Base-by-base conservation (phyloP, 2,888 invertebrate species). In the Polylopha cassiicola region DNA sequence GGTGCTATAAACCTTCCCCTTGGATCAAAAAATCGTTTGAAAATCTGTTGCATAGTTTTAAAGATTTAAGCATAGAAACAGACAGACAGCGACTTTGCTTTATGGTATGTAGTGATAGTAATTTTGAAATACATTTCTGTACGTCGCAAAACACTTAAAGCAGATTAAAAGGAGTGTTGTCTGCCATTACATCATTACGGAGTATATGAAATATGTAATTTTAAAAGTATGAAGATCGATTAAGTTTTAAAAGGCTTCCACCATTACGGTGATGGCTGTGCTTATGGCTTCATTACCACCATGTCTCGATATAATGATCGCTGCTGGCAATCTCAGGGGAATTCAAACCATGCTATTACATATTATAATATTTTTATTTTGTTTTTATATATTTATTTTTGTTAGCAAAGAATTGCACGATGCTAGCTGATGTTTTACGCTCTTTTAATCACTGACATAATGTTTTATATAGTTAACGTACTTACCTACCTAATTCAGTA, bases 171-270 rank as follows among this genome's bases (percentile, higher is more conserved):
- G 8, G 13, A 17, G 9, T 23, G 28, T 27, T 22, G 33, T 30
- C 13, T 30, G 13, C 18, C 31, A 10, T 7, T 22, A 6, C 26
- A 10, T 21, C 21, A 22, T 31, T 31, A 31, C 20, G 14, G 13
- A 14, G 5, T 18, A 29, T 23, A 30, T 36, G 21, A 34, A 16
- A 6, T 21, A 20, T 15, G 13, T 10, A 30, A 23, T 36, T 36
- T 62, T 58, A 61, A 68, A 69, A 69, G 64, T 56, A 55, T 46
- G 60, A 58, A 65, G 69, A 75, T 73, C 67, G 70, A 78, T 78
- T 78, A 74, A 69, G 58, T 73, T 77, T 77, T 79, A 76, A 81
- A 69, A 79, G 77, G 70, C 65, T 80, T 79, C 68, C 65, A 69
- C 77, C 81, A 82, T 82, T 81, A 80, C 46, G 58, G 44, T 68